A percentile compares a stretch with the other conserved stretches of the same genome.
Conservation (phyloP, 2,888 invertebrate genomes). For the Glyphotaelius pellucidus region DNA sequence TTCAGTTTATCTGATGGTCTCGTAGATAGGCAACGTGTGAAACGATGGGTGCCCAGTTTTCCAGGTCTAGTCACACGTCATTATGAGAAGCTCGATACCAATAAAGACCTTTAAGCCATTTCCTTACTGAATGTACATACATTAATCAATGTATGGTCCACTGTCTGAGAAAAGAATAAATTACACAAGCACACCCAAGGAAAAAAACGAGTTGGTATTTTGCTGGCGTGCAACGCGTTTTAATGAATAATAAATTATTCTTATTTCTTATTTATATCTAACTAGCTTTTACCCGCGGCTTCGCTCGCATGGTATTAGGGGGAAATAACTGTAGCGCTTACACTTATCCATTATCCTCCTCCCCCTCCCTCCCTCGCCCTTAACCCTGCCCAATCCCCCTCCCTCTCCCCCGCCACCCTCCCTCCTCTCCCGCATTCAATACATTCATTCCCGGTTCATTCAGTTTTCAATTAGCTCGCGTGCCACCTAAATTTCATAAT, state of each 20-base stretch:
- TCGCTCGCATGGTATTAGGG: no score
- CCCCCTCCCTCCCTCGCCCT: no score
- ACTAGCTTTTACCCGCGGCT: no score
- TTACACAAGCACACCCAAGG: not conserved
- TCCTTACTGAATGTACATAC: not conserved
- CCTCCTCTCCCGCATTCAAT: no score
- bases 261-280: not conserved
- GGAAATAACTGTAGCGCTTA: no score
- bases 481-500: no score
- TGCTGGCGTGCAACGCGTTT: no score
- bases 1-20: not conserved
- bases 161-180: not conserved
- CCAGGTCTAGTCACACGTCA: not conserved
- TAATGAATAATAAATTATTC: not conserved
- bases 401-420: no score
- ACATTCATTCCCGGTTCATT: no score
- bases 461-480: no score
- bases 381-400: no score
- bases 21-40: not conserved
- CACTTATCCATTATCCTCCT: no score
- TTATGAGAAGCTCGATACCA: not conserved
- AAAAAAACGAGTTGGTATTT: not conserved
- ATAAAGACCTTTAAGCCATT: not conserved
- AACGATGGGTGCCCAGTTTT: not conserved
- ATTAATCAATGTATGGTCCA: not conserved